phyloP scores from a whole-genome alignment of 2,888 invertebrate genomes.

The Pyrochroa serraticornis region DNA sequence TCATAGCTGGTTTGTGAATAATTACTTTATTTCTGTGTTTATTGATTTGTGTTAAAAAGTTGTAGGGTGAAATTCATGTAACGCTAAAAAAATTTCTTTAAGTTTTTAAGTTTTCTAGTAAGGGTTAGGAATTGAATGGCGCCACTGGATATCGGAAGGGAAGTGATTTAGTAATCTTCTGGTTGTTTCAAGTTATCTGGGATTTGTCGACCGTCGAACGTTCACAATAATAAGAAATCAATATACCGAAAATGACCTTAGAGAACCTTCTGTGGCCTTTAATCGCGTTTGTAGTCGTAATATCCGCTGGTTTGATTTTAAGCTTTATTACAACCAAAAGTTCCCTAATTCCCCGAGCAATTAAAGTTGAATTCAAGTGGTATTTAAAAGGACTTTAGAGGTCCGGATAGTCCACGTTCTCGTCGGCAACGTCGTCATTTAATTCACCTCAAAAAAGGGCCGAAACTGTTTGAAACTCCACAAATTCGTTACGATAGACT shows the following conservation, averaged over 20 bases:
- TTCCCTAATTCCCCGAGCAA: conserved; percentile 19
- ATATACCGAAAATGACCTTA: conserved; percentile 13
- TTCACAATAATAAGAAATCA: conserved; percentile 14
- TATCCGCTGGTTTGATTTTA: conserved; percentile 22
- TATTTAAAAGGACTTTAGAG: conserved; percentile 23
- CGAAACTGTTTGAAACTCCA: too few species aligned
- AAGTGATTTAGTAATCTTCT: conserved; percentile 16
- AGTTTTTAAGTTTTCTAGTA: too few species aligned
- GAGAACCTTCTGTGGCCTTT: conserved; percentile 7
- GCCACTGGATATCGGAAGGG: conserved; percentile 8
- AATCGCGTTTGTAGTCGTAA: conserved; percentile 4
- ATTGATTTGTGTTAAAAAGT: too few species aligned
- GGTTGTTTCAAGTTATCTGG: conserved; percentile 15
- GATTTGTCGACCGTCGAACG: conserved; percentile 1
- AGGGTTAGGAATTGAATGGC: too few species aligned
- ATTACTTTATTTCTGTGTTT: too few species aligned
- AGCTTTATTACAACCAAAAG: conserved; percentile 15
- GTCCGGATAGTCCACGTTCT: background rate
- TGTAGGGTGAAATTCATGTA: too few species aligned
- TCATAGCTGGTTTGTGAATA: too few species aligned
- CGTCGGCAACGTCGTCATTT: conserved; percentile 3
- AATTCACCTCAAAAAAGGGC: background rate
- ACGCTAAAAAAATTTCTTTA: too few species aligned
- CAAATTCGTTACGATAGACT: too few species aligned
- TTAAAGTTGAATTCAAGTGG: conserved; percentile 17